Evolutionary conservation across 2,113 vertebrate genomes (phyloP).

Genomic region (Helogale parvula): DNA sequence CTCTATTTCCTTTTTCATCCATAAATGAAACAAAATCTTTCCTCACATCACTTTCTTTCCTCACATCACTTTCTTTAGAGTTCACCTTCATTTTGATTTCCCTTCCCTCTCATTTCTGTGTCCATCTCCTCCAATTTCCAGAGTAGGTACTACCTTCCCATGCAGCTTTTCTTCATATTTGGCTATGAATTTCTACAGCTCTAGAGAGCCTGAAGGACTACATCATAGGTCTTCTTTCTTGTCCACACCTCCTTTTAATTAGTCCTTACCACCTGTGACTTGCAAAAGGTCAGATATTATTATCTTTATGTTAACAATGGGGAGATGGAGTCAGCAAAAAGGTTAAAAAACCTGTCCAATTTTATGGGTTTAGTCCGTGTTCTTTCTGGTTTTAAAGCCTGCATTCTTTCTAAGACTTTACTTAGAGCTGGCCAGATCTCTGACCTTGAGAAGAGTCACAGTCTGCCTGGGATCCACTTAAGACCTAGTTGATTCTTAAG

Average conservation of each 20-base stretch:
- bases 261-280: neutral
- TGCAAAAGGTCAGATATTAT: neutral
- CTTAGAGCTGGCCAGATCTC: neutral
- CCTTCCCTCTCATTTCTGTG: neutral
- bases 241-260: neutral
- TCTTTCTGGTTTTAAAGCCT: neutral
- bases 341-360: neutral
- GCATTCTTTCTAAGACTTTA: neutral
- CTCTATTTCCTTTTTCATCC: neutral
- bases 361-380: neutral
- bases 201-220: neutral
- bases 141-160: neutral
- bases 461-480: neutral
- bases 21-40: constrained; percentile 3
- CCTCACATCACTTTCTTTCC: neutral
- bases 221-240: neutral
- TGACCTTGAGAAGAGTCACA: neutral
- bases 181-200: neutral
- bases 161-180: neutral
- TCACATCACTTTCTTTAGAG: neutral
- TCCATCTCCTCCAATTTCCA: neutral
- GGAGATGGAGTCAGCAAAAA: constrained; percentile 35
- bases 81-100: neutral
- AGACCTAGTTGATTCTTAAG: neutral
- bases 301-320: neutral